Conservation (phyloP, 2,113 vertebrate genomes). For the Psophia crepitans region DNA sequence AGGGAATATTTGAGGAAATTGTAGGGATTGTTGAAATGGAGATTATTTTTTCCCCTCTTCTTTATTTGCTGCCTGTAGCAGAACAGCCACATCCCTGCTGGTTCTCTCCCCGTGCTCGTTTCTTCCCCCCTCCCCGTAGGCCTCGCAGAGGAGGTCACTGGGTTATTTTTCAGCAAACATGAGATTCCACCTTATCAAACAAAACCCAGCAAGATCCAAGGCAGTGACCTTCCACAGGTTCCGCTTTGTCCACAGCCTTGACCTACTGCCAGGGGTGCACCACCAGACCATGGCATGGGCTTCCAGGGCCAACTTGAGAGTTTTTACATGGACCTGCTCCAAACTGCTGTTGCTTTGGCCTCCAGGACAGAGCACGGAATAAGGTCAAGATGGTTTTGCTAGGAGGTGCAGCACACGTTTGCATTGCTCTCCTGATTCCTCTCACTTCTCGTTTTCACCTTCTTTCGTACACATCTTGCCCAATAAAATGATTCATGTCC, state of each 20-base stretch:
- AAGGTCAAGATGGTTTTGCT: background rate
- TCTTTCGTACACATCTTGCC: background rate
- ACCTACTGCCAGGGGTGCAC: background rate
- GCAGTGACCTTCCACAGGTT: background rate
- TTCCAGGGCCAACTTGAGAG: background rate
- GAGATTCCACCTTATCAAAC: background rate
- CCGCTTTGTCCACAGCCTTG: background rate
- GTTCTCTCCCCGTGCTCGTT: background rate
- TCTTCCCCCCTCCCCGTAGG: background rate
- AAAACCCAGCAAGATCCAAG: background rate
- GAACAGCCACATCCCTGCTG: background rate
- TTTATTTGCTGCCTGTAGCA: background rate
- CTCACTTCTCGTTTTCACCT: background rate
- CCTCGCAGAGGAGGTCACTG: background rate
- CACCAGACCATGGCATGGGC: background rate
- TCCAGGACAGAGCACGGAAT: fast-evolving
- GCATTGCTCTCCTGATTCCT: background rate
- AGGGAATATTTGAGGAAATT: background rate
- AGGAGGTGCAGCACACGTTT: background rate
- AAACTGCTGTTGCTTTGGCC: background rate
- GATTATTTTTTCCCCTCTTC: background rate
- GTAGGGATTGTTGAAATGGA: background rate
- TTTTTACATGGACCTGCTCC: background rate
- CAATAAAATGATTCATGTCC: background rate
- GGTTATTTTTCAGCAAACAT: background rate